These are phyloP conservation scores for Subanguina moxae DNA, from an alignment of 1,140 invertebrate species.

Conservation along the genomic window DNA sequence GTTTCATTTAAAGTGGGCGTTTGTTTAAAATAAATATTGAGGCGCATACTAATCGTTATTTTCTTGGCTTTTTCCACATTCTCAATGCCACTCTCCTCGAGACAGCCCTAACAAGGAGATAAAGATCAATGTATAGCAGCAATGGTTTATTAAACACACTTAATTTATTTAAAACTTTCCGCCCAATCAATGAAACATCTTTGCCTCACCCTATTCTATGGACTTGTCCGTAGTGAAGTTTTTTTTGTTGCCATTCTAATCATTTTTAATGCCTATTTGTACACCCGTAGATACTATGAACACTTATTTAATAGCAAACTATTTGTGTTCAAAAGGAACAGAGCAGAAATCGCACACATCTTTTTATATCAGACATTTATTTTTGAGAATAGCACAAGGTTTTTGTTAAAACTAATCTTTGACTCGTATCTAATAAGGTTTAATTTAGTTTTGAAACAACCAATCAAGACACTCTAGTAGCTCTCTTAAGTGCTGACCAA, in stretches of 20 bases:
- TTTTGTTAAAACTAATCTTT: neutral
- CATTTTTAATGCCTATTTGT: neutral
- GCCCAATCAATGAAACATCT: no score
- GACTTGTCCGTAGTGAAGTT: no score
- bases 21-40: no score
- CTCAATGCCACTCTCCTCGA: no score
- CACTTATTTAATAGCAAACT: neutral
- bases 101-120: no score
- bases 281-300: neutral
- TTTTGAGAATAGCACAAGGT: constrained; percentile 7
- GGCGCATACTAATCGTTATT: no score
- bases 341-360: neutral
- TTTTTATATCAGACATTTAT: neutral
- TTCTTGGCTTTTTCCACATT: no score
- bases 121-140: no score
- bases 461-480: neutral
- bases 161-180: no score
- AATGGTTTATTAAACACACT: no score
- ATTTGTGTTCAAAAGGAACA: neutral
- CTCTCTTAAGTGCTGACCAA: neutral
- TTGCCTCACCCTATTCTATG: no score
- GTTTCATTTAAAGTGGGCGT: no score
- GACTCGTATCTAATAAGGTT: neutral
- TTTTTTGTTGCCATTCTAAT: neutral
- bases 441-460: neutral